These are phyloP conservation scores for Amphiprion percula DNA, from an alignment of 2,113 vertebrate species.

Conservation along the genomic window DNA sequence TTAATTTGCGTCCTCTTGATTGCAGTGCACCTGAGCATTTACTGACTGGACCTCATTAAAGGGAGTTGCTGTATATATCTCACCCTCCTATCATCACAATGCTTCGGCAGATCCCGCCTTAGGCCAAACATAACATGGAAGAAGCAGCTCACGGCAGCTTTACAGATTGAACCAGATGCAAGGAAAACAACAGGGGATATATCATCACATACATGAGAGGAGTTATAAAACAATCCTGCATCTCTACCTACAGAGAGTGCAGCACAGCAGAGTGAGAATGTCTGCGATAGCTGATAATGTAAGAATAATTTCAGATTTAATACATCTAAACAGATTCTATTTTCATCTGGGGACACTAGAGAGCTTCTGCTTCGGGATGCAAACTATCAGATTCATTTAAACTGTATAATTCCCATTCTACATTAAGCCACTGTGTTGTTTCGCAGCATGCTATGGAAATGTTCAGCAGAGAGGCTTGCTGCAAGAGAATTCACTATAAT, in stretches of 20 bases:
- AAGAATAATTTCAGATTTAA: slow-evolving; percentile 41
- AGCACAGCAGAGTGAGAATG: background rate
- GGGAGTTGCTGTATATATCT: slow-evolving; percentile 28
- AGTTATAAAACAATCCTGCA: background rate
- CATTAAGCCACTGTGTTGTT: slow-evolving; percentile 32
- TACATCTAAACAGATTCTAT: slow-evolving; percentile 52
- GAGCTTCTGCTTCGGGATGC: slow-evolving; percentile 45
- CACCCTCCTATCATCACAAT: slow-evolving; percentile 37
- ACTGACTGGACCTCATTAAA: slow-evolving; percentile 48
- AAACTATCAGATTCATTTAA: slow-evolving; percentile 51
- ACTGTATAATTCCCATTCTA: slow-evolving; percentile 32
- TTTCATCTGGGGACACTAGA: slow-evolving; percentile 39
- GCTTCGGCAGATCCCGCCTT: slow-evolving; percentile 41
- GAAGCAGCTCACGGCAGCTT: slow-evolving; percentile 25
- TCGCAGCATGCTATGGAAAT: slow-evolving; percentile 47
- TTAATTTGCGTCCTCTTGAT: slow-evolving; percentile 54
- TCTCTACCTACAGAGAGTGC: slow-evolving; percentile 2
- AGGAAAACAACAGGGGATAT: slow-evolving; percentile 2
- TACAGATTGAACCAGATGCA: slow-evolving; percentile 42
- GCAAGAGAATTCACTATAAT: slow-evolving; percentile 57
- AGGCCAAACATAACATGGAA: slow-evolving; percentile 34
- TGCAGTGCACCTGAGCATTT: slow-evolving; percentile 48
- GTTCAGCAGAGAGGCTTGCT: slow-evolving; percentile 43
- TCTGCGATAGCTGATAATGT: slow-evolving; percentile 7
- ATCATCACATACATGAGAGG: slow-evolving; percentile 8